Percentiles rank a stretch among this genome's conserved stretches.
Evolutionary conservation across 2,113 vertebrate species (phyloP).

Genomic region (Xiphophorus couchianus): DNA sequence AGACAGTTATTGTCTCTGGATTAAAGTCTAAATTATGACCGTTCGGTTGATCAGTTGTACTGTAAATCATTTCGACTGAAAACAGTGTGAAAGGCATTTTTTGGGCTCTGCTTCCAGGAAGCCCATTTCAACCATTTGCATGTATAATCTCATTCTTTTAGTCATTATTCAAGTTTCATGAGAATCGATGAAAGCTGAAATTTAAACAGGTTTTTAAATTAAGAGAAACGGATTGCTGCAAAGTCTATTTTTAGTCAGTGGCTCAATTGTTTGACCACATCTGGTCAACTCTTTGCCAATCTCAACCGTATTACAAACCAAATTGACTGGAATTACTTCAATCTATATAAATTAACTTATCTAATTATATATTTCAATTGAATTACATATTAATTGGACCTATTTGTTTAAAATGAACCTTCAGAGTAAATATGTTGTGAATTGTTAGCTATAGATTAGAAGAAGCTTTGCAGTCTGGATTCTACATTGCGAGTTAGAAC

Average conservation of each 20-base stretch:
- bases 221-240: neutral
- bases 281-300: no score
- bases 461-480: no score
- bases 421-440: neutral
- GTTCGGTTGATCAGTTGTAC: neutral
- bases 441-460: neutral
- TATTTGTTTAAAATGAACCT: neutral
- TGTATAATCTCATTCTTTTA: no score
- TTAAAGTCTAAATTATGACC: neutral
- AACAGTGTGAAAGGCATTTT: neutral
- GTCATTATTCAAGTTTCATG: no score
- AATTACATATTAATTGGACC: no score
- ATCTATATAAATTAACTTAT: no score
- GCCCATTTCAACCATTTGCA: neutral
- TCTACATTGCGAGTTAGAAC: no score
- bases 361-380: no score
- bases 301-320: no score
- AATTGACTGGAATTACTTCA: no score
- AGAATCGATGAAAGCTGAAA: no score
- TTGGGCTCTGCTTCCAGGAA: neutral
- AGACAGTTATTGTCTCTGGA: neutral
- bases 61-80: neutral
- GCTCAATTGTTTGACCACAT: neutral
- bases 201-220: no score
- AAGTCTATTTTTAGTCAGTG: neutral